These are phyloP conservation scores for Actinemys pallida DNA, from an alignment of 2,113 vertebrate species.

Conservation along the genomic window DNA sequence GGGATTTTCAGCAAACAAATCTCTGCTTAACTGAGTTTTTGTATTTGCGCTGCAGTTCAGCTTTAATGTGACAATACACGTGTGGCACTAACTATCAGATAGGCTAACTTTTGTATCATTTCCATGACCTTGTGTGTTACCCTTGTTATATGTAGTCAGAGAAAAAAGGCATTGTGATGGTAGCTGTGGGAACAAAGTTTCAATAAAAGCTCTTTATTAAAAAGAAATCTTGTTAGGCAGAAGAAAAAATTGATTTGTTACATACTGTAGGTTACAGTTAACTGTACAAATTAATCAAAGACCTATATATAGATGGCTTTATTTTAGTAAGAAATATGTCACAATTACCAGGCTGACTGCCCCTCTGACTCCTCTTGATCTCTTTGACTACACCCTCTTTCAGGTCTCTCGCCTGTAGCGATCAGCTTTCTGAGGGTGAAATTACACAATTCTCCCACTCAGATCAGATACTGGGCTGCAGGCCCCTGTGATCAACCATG, in stretches of 20 bases:
- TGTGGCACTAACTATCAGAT: not conserved
- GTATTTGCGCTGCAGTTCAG: not conserved
- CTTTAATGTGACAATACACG: not conserved
- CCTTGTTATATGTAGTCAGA: not conserved
- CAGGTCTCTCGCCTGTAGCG: not conserved
- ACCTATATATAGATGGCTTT: not conserved
- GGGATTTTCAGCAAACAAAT: not conserved
- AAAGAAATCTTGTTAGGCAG: not conserved
- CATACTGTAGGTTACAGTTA: not conserved
- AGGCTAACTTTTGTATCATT: not conserved
- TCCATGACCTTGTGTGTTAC: not conserved
- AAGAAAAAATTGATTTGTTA: not conserved
- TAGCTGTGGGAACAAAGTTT: not conserved
- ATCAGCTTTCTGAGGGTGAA: not conserved
- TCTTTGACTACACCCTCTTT: not conserved
- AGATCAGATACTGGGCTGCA: not conserved
- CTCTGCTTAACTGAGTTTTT: not conserved
- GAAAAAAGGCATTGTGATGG: not conserved
- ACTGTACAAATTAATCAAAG: not conserved
- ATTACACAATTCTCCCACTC: fast-evolving
- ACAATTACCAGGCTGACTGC: not conserved
- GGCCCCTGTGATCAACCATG: not conserved
- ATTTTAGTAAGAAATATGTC: not conserved
- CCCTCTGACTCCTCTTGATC: not conserved
- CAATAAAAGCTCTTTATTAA: not conserved